Conservation (phyloP, 2,888 invertebrate genomes). For the Arrhopalites spinosus region DNA sequence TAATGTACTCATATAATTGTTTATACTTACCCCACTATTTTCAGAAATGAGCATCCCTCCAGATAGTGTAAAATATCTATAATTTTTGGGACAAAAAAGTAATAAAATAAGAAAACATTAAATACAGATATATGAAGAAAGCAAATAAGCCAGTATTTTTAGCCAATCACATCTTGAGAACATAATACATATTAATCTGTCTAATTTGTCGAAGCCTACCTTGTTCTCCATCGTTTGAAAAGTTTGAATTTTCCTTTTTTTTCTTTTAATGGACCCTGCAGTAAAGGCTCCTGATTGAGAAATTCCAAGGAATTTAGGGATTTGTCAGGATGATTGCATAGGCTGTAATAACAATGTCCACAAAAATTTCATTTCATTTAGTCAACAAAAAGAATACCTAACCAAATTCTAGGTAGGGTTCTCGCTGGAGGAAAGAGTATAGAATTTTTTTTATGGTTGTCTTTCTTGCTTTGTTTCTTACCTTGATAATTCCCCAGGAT, state of each 20-base stretch:
- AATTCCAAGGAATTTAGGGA: slow-evolving; percentile 83
- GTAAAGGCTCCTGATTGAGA: slow-evolving; percentile 75
- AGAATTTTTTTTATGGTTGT: too few relatives aligned
- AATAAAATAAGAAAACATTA: too few relatives aligned
- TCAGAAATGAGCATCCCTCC: slow-evolving; percentile 66
- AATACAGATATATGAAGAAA: too few relatives aligned
- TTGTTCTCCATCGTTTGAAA: slow-evolving; percentile 87
- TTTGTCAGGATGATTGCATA: slow-evolving; percentile 65
- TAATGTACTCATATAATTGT: background rate
- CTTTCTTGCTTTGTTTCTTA: background rate
- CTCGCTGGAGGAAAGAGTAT: too few relatives aligned
- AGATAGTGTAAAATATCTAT: slow-evolving; percentile 86
- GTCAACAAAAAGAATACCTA: background rate
- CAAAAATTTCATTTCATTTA: background rate
- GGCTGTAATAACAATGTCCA: background rate
- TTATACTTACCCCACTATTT: slow-evolving; percentile 30
- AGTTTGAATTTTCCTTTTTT: slow-evolving; percentile 91
- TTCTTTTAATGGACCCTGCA: slow-evolving; percentile 88
- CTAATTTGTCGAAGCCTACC: too few relatives aligned
- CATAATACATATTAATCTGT: too few relatives aligned
- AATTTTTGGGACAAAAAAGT: too few relatives aligned
- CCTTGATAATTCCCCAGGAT: background rate
- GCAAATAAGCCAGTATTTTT: too few relatives aligned
- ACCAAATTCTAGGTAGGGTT: too few relatives aligned
- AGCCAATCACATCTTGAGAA: too few relatives aligned